Percentiles rank a stretch among this genome's conserved stretches.
These are phyloP conservation scores for Eupsilia transversa DNA, from an alignment of 2,888 invertebrate genomes.

Conservation along the genomic window DNA sequence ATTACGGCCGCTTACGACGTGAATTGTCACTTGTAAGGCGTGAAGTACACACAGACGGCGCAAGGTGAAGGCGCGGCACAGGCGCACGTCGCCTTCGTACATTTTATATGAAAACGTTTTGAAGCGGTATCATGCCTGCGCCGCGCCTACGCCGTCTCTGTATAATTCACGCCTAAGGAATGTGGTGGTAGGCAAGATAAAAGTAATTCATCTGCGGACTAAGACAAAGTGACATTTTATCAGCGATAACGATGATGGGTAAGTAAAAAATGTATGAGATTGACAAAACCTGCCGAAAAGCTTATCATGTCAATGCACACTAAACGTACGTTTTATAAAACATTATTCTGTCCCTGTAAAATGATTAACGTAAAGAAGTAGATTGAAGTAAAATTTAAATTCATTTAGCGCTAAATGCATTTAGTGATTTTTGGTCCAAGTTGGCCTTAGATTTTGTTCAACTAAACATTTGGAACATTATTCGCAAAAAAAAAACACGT, in stretches of 20 bases:
- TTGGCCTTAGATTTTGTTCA: not conserved
- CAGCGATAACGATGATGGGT: not conserved
- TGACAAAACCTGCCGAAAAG: not conserved
- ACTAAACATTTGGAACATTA: not conserved
- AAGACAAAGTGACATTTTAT: not conserved
- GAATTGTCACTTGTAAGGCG: not conserved
- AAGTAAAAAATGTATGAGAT: not conserved
- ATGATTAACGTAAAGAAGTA: not conserved
- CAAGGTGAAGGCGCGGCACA: too few species aligned
- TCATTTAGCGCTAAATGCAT: not conserved
- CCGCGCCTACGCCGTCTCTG: too few species aligned
- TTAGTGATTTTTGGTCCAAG: not conserved
- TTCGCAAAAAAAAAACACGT: not conserved
- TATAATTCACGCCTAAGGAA: too few species aligned
- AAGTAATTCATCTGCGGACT: not conserved
- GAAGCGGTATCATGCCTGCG: too few species aligned
- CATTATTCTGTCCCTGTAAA: not conserved
- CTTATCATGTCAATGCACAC: not conserved
- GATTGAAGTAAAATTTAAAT: too few species aligned
- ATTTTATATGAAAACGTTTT: too few species aligned
- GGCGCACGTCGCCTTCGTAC: too few species aligned
- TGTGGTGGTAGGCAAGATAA: not conserved
- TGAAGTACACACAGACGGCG: too few species aligned
- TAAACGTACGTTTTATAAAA: not conserved
- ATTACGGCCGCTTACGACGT: not conserved